Conservation (phyloP, 1,140 invertebrate species). For the Zaprionus africanus region DNA sequence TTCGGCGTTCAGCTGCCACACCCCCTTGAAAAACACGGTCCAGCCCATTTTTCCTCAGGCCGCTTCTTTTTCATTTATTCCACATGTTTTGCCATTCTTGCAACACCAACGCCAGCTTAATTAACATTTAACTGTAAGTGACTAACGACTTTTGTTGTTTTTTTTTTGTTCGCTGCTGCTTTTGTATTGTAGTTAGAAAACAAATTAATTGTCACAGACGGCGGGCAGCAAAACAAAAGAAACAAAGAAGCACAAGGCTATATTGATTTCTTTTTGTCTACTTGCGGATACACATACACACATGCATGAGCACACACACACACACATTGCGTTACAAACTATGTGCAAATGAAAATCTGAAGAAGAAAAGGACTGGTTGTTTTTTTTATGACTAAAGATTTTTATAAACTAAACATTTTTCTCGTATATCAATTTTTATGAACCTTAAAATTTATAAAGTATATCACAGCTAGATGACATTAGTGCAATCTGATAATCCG, state of each 20-base stretch:
- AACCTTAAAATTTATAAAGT: too few species aligned
- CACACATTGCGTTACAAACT: background rate
- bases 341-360: background rate
- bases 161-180: conserved; percentile 31
- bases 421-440: too few species aligned
- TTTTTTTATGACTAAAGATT: background rate
- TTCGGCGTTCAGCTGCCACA: too few species aligned
- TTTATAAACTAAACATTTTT: background rate
- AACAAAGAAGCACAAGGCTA: conserved; percentile 56
- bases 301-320: background rate
- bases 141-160: conserved; percentile 71
- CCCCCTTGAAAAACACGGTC: background rate
- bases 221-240: conserved; percentile 47
- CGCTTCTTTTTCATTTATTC: conserved; percentile 3
- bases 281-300: conserved; percentile 7
- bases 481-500: background rate
- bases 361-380: background rate
- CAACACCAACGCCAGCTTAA: conserved; percentile 75
- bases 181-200: conserved; percentile 55
- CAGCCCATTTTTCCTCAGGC: background rate
- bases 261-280: conserved; percentile 69
- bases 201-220: conserved; percentile 73
- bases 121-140: conserved; percentile 79
- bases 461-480: background rate
- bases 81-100: conserved; percentile 42